Base-by-base conservation (phyloP, 2,113 vertebrate genomes). In the Trematocara stigmaticum region DNA sequence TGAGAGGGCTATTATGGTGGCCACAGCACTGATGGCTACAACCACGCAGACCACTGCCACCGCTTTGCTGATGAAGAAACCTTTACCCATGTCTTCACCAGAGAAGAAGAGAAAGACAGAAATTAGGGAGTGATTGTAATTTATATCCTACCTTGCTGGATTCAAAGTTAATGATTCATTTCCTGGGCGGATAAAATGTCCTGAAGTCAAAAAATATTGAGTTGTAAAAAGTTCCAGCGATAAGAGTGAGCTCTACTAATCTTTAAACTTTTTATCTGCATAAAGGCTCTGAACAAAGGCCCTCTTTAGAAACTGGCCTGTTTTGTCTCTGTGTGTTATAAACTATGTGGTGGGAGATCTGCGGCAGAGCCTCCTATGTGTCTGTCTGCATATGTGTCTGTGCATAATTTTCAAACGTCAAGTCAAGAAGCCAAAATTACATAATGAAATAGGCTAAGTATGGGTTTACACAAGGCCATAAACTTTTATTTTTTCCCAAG, bases 1-100 rank as follows among this genome's bases (percentile, higher is more conserved):
- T 11, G 98, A 96, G 78, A 99, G 95, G 0, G 97, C 96, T 0
- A 99, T 92, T 91, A 99, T 98, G 86, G 96, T 97, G 82, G 95
- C 91, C 12, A 94, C 29, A 0, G 97, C 96, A 0, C 87, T 96
- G 10, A 96, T 3, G 0, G 85, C 96, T 47, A 96, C 89, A n/a
- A 97, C 8, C 2, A 96, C 38, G 76, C 80, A 88, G 93, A 88
- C 83, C 0, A 96, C 76, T 55, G 93, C 97, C 83, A 97, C 45
- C 0, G 31, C 12, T 93, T 96, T 98, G 94, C 97, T 97, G 92
- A 98, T 94, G 94, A 95, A 98, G 91, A 97, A 96, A 7, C 97
- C 98, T 18, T 97, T 97, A 1, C 94, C 97, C 98, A 99, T 99
- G 94, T 66, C 84, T 87, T 91, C 31, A 80, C 71, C 55, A 45